A percentile compares a stretch with the other conserved stretches of the same genome.
Conservation (phyloP, 1,140 invertebrate species). For the Drosophila ironensis region DNA sequence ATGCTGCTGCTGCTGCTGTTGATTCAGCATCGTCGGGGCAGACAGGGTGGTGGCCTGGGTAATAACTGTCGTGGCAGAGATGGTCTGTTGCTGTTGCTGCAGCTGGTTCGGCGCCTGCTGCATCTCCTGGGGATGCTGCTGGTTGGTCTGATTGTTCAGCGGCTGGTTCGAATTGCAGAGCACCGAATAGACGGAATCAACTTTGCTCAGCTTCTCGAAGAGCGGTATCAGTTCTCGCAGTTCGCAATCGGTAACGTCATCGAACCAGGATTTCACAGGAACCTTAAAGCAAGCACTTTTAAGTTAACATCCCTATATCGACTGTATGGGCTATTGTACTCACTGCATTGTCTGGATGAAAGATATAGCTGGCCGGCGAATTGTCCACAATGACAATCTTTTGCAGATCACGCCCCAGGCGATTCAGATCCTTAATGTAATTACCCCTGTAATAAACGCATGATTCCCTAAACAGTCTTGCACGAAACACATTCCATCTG, state of each 20-base stretch:
- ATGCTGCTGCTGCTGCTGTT: slow-evolving; percentile 52
- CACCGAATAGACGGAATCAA: slow-evolving; percentile 96
- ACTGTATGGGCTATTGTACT: slow-evolving; percentile 83
- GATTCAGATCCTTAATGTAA: slow-evolving; percentile 99
- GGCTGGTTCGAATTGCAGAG: slow-evolving; percentile 93
- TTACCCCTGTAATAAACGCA: slow-evolving; percentile 99
- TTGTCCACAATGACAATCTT: slow-evolving; percentile 99
- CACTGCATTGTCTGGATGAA: slow-evolving; percentile 99
- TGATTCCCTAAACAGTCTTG: slow-evolving; percentile 98
- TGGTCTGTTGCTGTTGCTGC: slow-evolving; percentile 76
- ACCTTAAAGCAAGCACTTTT: slow-evolving; percentile 86
- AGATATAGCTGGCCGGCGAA: slow-evolving; percentile 99
- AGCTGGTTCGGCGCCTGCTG: slow-evolving; percentile 58
- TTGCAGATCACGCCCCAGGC: slow-evolving; percentile 96
- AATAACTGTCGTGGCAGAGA: slow-evolving; percentile 81
- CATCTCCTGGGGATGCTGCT: slow-evolving; percentile 64
- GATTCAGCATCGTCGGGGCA: slow-evolving; percentile 75
- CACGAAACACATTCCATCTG: slow-evolving; percentile 98
- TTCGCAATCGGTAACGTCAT: slow-evolving; percentile 97
- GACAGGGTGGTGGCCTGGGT: slow-evolving; percentile 79
- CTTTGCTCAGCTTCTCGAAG: slow-evolving; percentile 96
- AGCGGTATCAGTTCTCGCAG: slow-evolving; percentile 97
- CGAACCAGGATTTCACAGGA: slow-evolving; percentile 98
- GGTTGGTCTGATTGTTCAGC: slow-evolving; percentile 84
- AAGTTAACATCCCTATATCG: neutral